These are phyloP conservation scores for Pterophyllum scalare DNA, from an alignment of 2,113 vertebrate species.

Conservation along the genomic window DNA sequence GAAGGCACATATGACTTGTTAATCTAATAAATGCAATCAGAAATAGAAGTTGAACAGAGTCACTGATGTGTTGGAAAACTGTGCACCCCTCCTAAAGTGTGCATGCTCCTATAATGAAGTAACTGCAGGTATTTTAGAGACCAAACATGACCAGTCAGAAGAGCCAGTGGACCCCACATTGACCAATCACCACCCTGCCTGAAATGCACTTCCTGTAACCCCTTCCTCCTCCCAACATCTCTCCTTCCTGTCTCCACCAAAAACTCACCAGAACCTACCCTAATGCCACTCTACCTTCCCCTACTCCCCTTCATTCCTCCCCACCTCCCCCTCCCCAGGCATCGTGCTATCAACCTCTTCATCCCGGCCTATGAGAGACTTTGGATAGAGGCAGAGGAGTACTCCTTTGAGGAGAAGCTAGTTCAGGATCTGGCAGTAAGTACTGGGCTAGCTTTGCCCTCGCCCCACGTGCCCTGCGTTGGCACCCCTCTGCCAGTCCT, in stretches of 20 bases:
- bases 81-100: conserved; percentile 44
- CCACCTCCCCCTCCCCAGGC: conserved; percentile 89
- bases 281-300: conserved; percentile 77
- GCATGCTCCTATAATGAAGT: conserved; percentile 48
- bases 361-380: conserved; percentile 99
- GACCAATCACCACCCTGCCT: conserved; percentile 88
- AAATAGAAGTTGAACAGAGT: neutral
- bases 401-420: conserved; percentile 99
- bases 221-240: conserved; percentile 54
- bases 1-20: neutral
- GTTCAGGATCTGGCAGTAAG: conserved; percentile 99
- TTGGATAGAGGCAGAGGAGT: conserved; percentile 99
- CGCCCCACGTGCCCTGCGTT: conserved; percentile 80
- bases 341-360: conserved; percentile 99
- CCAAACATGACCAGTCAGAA: conserved; percentile 94
- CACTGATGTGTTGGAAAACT: conserved; percentile 37
- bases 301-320: conserved; percentile 64
- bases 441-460: conserved; percentile 82
- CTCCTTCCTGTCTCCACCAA: conserved; percentile 71
- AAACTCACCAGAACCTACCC: conserved; percentile 70
- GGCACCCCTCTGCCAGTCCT: conserved; percentile 74
- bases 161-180: conserved; percentile 89
- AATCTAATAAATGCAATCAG: neutral
- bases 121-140: conserved; percentile 39
- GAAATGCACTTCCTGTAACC: conserved; percentile 74